phyloP scores from a whole-genome alignment of 2,113 vertebrate genomes.

The Hyla sarda region DNA sequence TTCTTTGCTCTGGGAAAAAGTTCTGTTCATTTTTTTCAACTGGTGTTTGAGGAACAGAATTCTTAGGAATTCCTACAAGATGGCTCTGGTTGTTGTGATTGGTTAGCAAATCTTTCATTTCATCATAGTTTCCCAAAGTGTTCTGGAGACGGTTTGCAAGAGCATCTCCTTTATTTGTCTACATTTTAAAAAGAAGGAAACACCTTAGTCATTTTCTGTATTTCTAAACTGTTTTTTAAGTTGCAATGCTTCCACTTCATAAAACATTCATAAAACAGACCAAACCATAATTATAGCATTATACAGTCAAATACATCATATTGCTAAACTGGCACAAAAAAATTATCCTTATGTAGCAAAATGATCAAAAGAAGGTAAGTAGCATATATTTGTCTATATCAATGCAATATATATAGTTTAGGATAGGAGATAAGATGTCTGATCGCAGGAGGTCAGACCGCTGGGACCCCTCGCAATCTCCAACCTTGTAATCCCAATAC shows the following conservation, averaged over 20 bases:
- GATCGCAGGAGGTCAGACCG: too few relatives aligned
- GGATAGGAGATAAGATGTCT: too few relatives aligned
- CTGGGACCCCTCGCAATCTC: too few relatives aligned
- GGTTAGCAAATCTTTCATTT: constrained; percentile 94
- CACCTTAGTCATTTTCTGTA: neutral
- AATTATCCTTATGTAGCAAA: neutral
- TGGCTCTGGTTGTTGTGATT: constrained; percentile 96
- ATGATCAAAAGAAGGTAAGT: too few relatives aligned
- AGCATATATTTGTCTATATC: too few relatives aligned
- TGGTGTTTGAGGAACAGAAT: constrained; percentile 81
- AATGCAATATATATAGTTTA: too few relatives aligned
- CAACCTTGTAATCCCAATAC: too few relatives aligned
- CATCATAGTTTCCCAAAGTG: constrained; percentile 92
- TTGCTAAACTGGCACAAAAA: neutral
- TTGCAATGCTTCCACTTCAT: neutral
- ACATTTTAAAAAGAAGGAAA: constrained; percentile 62
- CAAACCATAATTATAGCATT: neutral
- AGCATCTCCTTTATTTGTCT: constrained; percentile 96
- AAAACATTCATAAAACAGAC: neutral
- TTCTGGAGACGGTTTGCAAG: constrained; percentile 93
- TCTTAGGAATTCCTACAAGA: constrained; percentile 95
- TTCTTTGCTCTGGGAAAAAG: constrained; percentile 83
- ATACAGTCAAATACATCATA: neutral
- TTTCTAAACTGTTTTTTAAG: neutral
- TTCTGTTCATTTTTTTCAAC: constrained; percentile 80